Evolutionary conservation across 2,888 invertebrate genomes (phyloP), one percentile per base, ranked within the genome.

Genomic region (Caradrina kadenii): DNA sequence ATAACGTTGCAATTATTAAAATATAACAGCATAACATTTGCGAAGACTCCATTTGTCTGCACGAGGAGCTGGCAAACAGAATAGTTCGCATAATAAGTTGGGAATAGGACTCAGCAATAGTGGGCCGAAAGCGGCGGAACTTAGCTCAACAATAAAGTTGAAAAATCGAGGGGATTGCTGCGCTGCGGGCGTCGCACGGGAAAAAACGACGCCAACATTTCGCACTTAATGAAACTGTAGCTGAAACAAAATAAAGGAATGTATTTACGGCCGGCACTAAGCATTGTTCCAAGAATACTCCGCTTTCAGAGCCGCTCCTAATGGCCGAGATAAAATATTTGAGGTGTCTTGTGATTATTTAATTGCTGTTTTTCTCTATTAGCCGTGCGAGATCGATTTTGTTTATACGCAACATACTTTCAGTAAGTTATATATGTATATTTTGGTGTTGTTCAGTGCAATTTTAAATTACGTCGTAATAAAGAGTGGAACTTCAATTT

Each of bases 211-310:
- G 89, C 91, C 87, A 87, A 92, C 94, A 93, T 92, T 92, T 94
- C 92, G 93, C 94, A 95, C 94, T 93, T 95, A 95, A 95, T 95
- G 94, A 95, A 95, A 94, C 94, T 93, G 94, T 94, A 89, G 91
- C 92, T 85, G 91, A 92, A 94, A 93, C 91, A 92, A 93, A 93
- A 94, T 94, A 93, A 93, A 93, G 90, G 92, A 93, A 89, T 88
- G 90, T 91, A 92, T 94, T 95, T 93, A 93, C 92, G 87, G 63
- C 87, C 89, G 85, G 86, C 87, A 86, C 88, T 91, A 91, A 91
- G 89, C 90, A 93, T 94, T 93, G 91, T 93, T 92, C 87, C 88
- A 88, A 88, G 91, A 91, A 90, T 86, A 87, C 82, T 87, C 81
- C 83, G 86, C 88, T 87, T 89, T 89, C 90, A 86, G 87, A 86